These are phyloP conservation scores for Trichomalopsis sarcophagae DNA, from an alignment of 1,140 invertebrate genomes.

Conservation along the genomic window DNA sequence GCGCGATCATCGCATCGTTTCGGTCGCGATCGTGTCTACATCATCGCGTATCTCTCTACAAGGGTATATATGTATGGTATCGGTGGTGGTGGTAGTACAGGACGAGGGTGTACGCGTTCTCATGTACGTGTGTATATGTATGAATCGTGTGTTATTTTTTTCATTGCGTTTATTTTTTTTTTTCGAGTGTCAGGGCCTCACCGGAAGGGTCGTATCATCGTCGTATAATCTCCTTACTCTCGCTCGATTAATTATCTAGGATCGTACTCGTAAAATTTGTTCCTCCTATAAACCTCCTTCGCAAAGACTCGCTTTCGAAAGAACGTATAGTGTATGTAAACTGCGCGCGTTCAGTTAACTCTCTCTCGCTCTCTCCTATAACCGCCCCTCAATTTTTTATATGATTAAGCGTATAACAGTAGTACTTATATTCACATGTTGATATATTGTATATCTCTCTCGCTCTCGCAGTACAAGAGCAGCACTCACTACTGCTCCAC, in stretches of 20 bases:
- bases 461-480: constrained; percentile 43
- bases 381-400: constrained; percentile 21
- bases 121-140: constrained; percentile 37
- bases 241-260: constrained; percentile 19
- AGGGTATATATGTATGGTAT: neutral
- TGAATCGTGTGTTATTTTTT: constrained; percentile 44
- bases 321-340: constrained; percentile 35
- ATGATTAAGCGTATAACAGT: constrained; percentile 51
- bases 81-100: neutral
- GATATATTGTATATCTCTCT: constrained; percentile 18
- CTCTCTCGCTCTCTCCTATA: constrained; percentile 9
- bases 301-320: constrained; percentile 35
- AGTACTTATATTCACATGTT: constrained; percentile 40
- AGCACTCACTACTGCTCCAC: constrained; percentile 68
- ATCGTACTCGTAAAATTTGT: constrained; percentile 11
- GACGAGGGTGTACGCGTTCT: constrained; percentile 34
- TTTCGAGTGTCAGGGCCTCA: constrained; percentile 15
- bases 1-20: neutral
- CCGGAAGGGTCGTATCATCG: constrained; percentile 9
- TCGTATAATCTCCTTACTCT: constrained; percentile 6
- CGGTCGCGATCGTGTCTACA: neutral
- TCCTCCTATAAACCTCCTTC: neutral
- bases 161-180: neutral
- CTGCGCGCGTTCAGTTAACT: constrained; percentile 25
- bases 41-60: neutral